A percentile compares a stretch with the other conserved stretches of the same genome.
Conservation (phyloP, 2,888 invertebrate genomes). For the Nysson spinosus region DNA sequence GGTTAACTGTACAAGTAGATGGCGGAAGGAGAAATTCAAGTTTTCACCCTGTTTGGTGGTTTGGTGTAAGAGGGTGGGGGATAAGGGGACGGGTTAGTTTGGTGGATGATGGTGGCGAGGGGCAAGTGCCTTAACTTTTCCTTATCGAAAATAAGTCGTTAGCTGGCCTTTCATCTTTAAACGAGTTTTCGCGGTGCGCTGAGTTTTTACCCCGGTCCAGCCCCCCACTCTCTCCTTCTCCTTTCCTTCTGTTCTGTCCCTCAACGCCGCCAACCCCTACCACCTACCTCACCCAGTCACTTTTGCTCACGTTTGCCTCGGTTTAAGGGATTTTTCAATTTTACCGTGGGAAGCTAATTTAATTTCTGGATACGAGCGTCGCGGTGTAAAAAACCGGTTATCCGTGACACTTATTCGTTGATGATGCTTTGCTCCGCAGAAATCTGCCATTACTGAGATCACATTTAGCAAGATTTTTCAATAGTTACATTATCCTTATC, state of each 20-base stretch:
- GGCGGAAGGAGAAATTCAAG: conserved; percentile 47
- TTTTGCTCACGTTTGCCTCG: conserved; percentile 68
- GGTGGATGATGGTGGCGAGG: conserved; percentile 48
- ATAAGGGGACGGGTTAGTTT: conserved; percentile 10
- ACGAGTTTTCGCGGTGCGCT: conserved; percentile 76
- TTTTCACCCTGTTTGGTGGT: conserved; percentile 44
- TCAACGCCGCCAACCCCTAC: conserved; percentile 4
- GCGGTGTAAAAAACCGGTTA: conserved; percentile 35
- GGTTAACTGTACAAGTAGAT: too few relatives aligned
- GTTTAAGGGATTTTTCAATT: conserved; percentile 77
- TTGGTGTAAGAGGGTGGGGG: too few relatives aligned
- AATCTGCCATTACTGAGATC: not conserved
- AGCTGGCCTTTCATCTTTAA: conserved; percentile 77
- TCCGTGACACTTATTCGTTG: conserved; percentile 27
- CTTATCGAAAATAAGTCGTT: conserved; percentile 78
- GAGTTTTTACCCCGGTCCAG: conserved; percentile 61
- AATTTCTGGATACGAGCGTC: conserved; percentile 63
- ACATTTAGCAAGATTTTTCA: too few relatives aligned
- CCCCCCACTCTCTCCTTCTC: conserved; percentile 16
- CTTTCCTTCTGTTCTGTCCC: conserved; percentile 29
- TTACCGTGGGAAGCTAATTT: conserved; percentile 73
- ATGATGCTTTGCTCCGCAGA: not conserved
- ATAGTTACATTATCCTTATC: too few relatives aligned
- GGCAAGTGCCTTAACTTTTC: conserved; percentile 76
- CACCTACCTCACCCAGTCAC: conserved; percentile 31